Base-by-base conservation (phyloP, 2,797 vertebrate genomes). In the Strix occidentalis region DNA sequence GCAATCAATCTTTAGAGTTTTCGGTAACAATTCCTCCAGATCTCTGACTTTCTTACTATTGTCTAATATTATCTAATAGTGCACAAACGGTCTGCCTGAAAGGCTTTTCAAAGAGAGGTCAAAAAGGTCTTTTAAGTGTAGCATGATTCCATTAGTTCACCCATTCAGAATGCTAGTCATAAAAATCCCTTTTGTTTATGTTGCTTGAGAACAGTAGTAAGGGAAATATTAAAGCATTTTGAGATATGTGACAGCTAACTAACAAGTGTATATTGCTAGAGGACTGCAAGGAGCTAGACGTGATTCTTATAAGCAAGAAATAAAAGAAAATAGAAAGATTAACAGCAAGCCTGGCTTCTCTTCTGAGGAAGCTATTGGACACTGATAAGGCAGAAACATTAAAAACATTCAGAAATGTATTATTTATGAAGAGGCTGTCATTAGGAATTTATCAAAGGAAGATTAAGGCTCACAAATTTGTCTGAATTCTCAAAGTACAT, bases 341-440 rank as follows among this genome's bases (percentile, higher is more conserved):
- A 91, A 71, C 35, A 86, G 21, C 46, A 91, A 94, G 78, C 39
- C 65, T 70, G 70, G 51, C 69, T 96, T 85, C 60, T 69, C 33
- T 93, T 85, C 81, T 68, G 68, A 85, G 31, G 58, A 88, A 66
- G 76, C 60, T 63, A 93, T 1, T 86, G 50, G 61, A 93, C 64
- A 81, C 48, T 84, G 56, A 93, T 93, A 93, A 31, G 41, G 24
- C 9, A 93, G 53, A 68, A 87, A 68, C 65, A 87, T 66, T 93
- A 63, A 78, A 92, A 95, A 84, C 74, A 92, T 96, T 87, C 93
- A 92, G 51, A 93, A 95, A 95, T 75, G 4, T 57, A 89, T 88
- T 95, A 86, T 93, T 96, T 95, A 94, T 60, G 61, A 94, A 95
- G 63, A 85, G 39, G n/a, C n/a, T 80, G 70, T 57, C 77, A 92